phyloP scores from a whole-genome alignment of 2,888 invertebrate species.

The Horisme vitalbata region DNA sequence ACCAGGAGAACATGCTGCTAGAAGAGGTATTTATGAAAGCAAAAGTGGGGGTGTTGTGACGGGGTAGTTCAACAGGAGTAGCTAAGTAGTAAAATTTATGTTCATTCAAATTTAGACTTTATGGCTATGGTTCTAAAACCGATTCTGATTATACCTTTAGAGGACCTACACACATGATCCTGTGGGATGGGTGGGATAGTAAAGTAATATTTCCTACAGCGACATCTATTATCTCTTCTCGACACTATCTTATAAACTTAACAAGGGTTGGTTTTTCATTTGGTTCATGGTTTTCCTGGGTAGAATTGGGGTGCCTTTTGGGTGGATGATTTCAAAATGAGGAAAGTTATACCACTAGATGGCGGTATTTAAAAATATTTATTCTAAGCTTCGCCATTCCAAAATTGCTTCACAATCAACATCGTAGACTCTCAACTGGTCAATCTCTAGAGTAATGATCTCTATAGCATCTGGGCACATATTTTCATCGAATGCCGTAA shows the following conservation, averaged over 20 bases:
- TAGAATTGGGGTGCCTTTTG: no score
- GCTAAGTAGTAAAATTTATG: not conserved
- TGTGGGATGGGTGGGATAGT: no score
- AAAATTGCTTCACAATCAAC: conserved; percentile 56
- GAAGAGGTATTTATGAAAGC: not conserved
- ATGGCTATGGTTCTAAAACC: not conserved
- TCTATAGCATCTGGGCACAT: conserved; percentile 54
- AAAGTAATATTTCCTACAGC: not conserved
- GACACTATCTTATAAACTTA: no score
- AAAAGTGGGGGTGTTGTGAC: not conserved
- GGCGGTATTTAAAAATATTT: conserved; percentile 16
- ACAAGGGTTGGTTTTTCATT: no score
- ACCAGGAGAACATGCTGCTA: conserved; percentile 2
- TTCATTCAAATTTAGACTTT: conserved; percentile 1
- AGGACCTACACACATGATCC: no score
- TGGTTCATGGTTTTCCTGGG: no score
- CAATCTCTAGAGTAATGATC: conserved; percentile 50
- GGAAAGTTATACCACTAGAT: conserved; percentile 8
- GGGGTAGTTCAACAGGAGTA: not conserved
- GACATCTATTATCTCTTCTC: not conserved
- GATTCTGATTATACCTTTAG: no score
- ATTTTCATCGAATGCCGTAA: conserved; percentile 39
- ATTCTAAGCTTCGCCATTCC: conserved; percentile 57
- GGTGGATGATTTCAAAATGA: not conserved
- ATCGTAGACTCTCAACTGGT: conserved; percentile 57